Evolutionary conservation across 2,113 vertebrate species (phyloP), one percentile per base, ranked within the genome.

Genomic region (Grallaria varia): DNA sequence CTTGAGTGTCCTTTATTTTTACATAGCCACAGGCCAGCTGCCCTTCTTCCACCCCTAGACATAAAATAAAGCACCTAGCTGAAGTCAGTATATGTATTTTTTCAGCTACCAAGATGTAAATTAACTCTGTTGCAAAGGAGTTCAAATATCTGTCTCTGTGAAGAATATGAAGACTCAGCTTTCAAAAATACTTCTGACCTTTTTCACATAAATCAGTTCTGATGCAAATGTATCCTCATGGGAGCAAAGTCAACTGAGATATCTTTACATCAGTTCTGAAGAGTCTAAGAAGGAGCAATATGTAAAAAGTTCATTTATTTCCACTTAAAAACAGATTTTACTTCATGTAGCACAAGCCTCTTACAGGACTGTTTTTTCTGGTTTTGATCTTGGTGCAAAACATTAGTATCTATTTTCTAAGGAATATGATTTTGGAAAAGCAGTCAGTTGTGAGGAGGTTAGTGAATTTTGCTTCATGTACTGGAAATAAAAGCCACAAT

Each of bases 101-200:
- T 49, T 21, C 27, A 84, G 50, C 33, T 63, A 90, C 15, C 25
- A 67, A 80, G 67, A 82, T 30, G 22, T 84, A 80, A 88, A 74
- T 58, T 73, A 84, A 78, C 22, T 74, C 47, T 1, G 4, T 52
- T 44, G 53, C 27, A 40, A 77, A 30, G 7, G 31, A 93, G 79
- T 86, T 64, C 0, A 88, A 90, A 22, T 50, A 22, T 6, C 20
- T 78, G 17, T 64, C 67, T 73, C 45, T 74, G n/a, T 87, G 71
- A 90, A 92, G 45, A 85, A 59, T 31, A 76, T 27, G 66, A 93
- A 83, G 62, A n/a, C 35, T 73, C 31, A 47, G 44, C 42, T 83
- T 88, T 88, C 44, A 88, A 93, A 93, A 95, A 93, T 23, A 85
- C 31, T 81, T 89, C 40, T 68, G 59, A 89, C 47, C 25, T 92